A percentile compares a stretch with the other conserved stretches of the same genome.
Conservation (phyloP, 2,888 invertebrate species). For the Cantharis lateralis region DNA sequence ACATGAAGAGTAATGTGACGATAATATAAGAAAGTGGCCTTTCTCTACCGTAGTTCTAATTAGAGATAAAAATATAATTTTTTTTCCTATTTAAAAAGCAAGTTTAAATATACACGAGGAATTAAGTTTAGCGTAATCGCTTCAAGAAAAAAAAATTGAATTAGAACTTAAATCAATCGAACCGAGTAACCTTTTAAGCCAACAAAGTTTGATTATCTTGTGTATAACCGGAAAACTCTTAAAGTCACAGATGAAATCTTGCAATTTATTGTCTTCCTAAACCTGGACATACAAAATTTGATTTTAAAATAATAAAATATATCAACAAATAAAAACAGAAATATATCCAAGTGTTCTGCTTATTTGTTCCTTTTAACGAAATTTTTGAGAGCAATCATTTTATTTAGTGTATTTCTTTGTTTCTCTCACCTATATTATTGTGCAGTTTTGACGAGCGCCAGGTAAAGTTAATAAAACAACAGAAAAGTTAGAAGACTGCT, state of each 20-base stretch:
- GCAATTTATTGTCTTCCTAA: neutral
- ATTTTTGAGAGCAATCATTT: too few relatives aligned
- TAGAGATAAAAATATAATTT: neutral
- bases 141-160: neutral
- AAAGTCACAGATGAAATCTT: neutral
- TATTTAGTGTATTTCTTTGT: too few relatives aligned
- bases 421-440: too few relatives aligned
- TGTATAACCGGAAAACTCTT: neutral
- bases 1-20: neutral
- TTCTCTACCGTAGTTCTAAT: neutral
- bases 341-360: neutral
- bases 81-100: neutral
- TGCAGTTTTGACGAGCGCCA: too few relatives aligned
- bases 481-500: too few relatives aligned
- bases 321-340: neutral
- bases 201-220: neutral
- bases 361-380: neutral
- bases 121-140: neutral
- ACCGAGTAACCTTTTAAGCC: neutral
- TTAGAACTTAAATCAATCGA: neutral
- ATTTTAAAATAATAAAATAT: neutral
- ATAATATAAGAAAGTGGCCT: neutral
- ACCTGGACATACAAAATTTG: neutral
- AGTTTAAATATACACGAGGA: neutral
- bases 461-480: too few relatives aligned